Evolutionary conservation across 2,113 vertebrate species (phyloP).

Genomic region (Ophthalmolycus amberensis): DNA sequence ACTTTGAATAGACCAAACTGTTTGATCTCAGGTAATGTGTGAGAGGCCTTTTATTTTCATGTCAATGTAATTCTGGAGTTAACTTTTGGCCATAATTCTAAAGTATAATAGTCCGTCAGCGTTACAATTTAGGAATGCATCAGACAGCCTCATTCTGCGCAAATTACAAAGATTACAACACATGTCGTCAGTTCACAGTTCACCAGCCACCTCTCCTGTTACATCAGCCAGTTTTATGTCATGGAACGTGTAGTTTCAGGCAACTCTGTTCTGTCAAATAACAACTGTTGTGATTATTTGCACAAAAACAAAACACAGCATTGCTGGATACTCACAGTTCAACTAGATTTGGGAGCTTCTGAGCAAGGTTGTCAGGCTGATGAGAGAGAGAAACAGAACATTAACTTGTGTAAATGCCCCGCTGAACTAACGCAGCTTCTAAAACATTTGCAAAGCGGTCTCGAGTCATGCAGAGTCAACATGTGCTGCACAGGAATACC

Average conservation of each 20-base stretch:
- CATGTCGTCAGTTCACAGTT: neutral
- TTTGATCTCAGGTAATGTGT: neutral
- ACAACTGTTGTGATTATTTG: neutral
- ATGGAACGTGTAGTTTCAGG: neutral
- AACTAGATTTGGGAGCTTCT: slow-evolving; percentile 98
- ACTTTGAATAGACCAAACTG: neutral
- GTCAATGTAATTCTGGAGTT: neutral
- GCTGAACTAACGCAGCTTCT: neutral
- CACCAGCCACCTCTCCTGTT: neutral
- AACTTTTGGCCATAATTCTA: neutral
- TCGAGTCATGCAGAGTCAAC: neutral
- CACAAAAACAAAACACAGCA: neutral
- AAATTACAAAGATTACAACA: neutral
- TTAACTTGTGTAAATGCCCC: neutral
- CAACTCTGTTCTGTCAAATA: neutral
- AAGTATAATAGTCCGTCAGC: neutral
- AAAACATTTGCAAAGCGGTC: neutral
- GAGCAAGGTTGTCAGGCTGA: slow-evolving; percentile 97
- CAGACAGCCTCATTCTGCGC: neutral
- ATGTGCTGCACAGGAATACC: slow-evolving; percentile 78
- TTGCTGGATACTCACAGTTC: slow-evolving; percentile 91
- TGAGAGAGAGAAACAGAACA: neutral
- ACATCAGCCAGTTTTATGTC: neutral
- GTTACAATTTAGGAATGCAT: neutral
- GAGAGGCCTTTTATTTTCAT: neutral